Percentiles rank a stretch among this genome's conserved stretches.
phyloP scores from a whole-genome alignment of 2,888 invertebrate genomes.

The Patella pellucida region DNA sequence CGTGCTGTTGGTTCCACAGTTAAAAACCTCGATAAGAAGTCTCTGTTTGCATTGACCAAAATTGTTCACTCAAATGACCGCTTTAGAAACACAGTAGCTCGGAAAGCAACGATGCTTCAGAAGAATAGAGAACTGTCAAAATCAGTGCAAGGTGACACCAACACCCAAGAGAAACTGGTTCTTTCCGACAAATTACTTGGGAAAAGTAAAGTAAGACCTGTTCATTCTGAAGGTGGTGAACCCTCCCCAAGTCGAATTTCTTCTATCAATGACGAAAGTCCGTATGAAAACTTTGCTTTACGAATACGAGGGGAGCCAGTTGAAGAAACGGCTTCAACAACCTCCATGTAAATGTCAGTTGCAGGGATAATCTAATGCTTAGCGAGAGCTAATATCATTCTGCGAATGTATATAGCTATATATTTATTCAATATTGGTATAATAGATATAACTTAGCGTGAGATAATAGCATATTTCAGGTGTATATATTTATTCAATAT shows the following conservation, averaged over 20 bases:
- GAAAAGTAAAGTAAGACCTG: not conserved
- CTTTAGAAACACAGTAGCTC: constrained; percentile 24
- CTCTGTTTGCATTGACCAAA: constrained; percentile 24
- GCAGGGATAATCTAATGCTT: not conserved
- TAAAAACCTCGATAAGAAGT: constrained; percentile 15
- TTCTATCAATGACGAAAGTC: not conserved
- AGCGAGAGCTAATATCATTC: too few species aligned
- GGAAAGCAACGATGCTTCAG: constrained; percentile 32
- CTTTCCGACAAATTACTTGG: not conserved
- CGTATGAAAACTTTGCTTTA: not conserved
- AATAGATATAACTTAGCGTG: too few species aligned
- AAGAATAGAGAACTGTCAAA: constrained; percentile 20
- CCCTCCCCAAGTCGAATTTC: not conserved
- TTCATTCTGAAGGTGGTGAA: not conserved
- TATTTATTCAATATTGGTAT: too few species aligned
- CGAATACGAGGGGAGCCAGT: not conserved
- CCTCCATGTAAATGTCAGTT: not conserved
- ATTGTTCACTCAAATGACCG: constrained; percentile 23
- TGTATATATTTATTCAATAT: too few species aligned
- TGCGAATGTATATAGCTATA: too few species aligned
- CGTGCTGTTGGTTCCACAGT: not conserved
- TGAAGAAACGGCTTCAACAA: not conserved
- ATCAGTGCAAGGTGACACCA: not conserved
- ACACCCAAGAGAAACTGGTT: not conserved
- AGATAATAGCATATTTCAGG: too few species aligned